Conservation (phyloP, 2,888 invertebrate genomes). For the Sinodicranocentrus sp. region DNA sequence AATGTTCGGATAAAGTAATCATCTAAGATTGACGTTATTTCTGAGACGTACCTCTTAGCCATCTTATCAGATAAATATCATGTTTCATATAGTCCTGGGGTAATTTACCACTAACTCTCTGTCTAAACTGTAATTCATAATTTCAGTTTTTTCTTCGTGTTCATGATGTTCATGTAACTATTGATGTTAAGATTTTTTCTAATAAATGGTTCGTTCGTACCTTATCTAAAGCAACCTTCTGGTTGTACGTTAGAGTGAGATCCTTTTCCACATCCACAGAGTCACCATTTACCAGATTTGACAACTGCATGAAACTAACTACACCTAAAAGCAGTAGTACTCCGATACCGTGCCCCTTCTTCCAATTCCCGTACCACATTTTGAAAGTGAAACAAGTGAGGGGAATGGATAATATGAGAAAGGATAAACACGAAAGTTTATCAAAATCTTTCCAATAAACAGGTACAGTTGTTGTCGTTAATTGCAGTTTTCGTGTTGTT, state of each 20-base stretch:
- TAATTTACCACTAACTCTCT: not conserved
- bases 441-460: no score
- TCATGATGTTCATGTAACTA: not conserved
- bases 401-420: no score
- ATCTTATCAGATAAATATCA: conserved; percentile 40
- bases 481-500: no score
- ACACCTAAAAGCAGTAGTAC: no score
- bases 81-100: conserved; percentile 53
- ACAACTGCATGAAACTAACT: no score
- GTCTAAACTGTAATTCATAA: conserved; percentile 33
- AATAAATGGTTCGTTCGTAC: not conserved
- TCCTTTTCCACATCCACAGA: conserved; percentile 32
- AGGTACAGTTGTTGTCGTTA: no score
- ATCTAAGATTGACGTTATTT: no score
- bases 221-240: conserved; percentile 46
- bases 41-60: conserved; percentile 44
- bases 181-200: not conserved
- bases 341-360: no score
- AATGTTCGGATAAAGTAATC: not conserved
- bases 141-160: no score
- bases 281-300: not conserved
- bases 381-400: no score
- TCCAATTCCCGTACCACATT: no score
- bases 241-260: conserved; percentile 38
- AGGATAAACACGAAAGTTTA: no score